Base-by-base conservation (phyloP, 2,888 invertebrate species). In the Trachelus stipa region DNA sequence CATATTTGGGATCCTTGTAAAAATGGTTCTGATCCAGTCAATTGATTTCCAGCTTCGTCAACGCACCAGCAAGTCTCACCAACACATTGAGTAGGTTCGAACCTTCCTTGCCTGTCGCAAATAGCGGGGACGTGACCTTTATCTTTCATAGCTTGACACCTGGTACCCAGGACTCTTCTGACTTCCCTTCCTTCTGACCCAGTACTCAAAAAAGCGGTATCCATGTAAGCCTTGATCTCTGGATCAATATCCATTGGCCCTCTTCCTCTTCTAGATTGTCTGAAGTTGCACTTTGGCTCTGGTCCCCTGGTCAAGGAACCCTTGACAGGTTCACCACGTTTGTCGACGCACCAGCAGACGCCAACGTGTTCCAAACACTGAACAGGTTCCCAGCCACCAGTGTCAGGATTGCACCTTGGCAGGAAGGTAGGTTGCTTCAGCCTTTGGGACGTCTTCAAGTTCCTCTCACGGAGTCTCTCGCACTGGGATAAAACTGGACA, bases 291-390 rank as follows among this genome's bases (percentile, higher is more conserved):
- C 68, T 94, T 92, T 0, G 97, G 97, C 82, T 95, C 94, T 1
- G 93, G 93, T 33, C 96, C 96, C 74, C 96, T 93, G 0, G 96
- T 95, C 74, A 97, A 91, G 0, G 96, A 95, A 1, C 97, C 97
- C 89, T 96, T 96, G 2, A 96, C 91, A 0, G 96, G 96, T 83
- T 96, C 96, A 0, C 97, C 97, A 83, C 95, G 95, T 68, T 95
- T 95, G 85, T 95, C 96, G 2, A 97, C 97, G 89, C 97, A 97
- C 97, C 97, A 97, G 87, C 97, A 97, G 0, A 97, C 96, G 4
- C 96, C 96, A 87, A 95, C 93, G 85, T 94, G 91, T 82, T 95
- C 95, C 78, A 97, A 93, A 89, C 97, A 97, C 90, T 97, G 97
- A 23, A 97, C 94, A 0, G 96, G 92, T 85, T 96, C 95, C 97